These are phyloP conservation scores for Drosophila paulistorum DNA, from an alignment of 1,140 invertebrate genomes.

Conservation along the genomic window DNA sequence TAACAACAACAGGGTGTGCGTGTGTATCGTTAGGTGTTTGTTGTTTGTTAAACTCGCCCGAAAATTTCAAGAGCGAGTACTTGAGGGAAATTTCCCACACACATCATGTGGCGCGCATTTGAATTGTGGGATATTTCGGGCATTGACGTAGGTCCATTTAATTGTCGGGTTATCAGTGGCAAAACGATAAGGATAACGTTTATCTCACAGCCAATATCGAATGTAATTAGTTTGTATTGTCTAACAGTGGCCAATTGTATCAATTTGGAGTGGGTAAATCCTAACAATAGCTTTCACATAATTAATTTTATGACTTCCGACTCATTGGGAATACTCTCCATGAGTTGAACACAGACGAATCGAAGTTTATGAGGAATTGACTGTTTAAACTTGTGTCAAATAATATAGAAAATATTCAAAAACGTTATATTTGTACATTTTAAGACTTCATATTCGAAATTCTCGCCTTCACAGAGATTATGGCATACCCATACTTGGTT, in stretches of 20 bases:
- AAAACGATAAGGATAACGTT: slow-evolving; percentile 5
- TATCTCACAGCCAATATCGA: slow-evolving; percentile 40
- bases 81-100: slow-evolving; percentile 42
- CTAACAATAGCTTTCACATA: background rate
- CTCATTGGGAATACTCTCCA: background rate
- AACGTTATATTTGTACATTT: too few relatives aligned
- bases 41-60: slow-evolving; percentile 46
- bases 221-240: slow-evolving; percentile 48
- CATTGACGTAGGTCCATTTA: background rate
- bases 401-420: too few relatives aligned
- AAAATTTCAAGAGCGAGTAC: slow-evolving; percentile 49
- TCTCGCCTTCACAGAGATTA: too few relatives aligned
- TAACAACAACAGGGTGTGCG: slow-evolving; percentile 16
- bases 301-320: background rate
- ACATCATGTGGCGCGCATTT: slow-evolving; percentile 54
- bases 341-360: too few relatives aligned
- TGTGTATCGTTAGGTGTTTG: slow-evolving; percentile 15
- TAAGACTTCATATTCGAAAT: too few relatives aligned
- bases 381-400: too few relatives aligned
- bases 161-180: background rate
- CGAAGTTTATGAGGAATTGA: too few relatives aligned
- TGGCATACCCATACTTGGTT: too few relatives aligned
- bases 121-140: slow-evolving; percentile 36
- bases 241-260: background rate
- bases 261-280: background rate